phyloP scores from a whole-genome alignment of 2,797 vertebrate species.

The Enteromius argenteus region DNA sequence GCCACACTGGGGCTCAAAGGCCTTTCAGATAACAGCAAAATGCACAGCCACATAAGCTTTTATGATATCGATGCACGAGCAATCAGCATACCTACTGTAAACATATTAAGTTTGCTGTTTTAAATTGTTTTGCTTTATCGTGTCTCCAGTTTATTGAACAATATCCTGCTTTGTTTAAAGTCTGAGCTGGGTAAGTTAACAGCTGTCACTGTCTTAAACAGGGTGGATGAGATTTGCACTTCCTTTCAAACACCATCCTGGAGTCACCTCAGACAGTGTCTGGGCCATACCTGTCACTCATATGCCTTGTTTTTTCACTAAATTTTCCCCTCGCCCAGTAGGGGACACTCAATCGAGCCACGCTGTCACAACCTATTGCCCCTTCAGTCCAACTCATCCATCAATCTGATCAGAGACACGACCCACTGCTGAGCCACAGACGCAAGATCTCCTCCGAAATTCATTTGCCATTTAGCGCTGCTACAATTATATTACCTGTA shows the following conservation, averaged over 20 bases:
- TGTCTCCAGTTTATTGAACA: not conserved
- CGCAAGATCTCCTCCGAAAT: conserved; percentile 4
- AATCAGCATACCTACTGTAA: not conserved
- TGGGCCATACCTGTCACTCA: conserved; percentile 58
- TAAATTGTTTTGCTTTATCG: not conserved
- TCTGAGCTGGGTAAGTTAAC: not conserved
- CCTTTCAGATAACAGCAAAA: not conserved
- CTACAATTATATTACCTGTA: not conserved
- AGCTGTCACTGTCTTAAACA: conserved; percentile 32
- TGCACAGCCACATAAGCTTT: not conserved
- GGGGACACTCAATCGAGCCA: conserved; percentile 40
- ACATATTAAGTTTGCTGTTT: too few relatives aligned
- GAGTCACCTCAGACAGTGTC: conserved; percentile 40
- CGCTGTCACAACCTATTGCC: conserved; percentile 36
- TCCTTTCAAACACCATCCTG: conserved; percentile 39
- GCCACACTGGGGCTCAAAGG: not conserved
- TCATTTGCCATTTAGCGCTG: not conserved
- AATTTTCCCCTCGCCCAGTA: conserved; percentile 36
- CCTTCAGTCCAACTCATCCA: conserved; percentile 49
- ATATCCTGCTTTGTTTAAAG: not conserved
- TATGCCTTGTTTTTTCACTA: conserved; percentile 47
- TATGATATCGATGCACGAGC: conserved; percentile 9
- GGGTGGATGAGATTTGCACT: conserved; percentile 25
- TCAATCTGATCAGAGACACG: conserved; percentile 45
- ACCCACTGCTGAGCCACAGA: conserved; percentile 28